These are phyloP conservation scores for Salvelinus namaycush DNA, from an alignment of 2,113 vertebrate genomes.

Conservation along the genomic window DNA sequence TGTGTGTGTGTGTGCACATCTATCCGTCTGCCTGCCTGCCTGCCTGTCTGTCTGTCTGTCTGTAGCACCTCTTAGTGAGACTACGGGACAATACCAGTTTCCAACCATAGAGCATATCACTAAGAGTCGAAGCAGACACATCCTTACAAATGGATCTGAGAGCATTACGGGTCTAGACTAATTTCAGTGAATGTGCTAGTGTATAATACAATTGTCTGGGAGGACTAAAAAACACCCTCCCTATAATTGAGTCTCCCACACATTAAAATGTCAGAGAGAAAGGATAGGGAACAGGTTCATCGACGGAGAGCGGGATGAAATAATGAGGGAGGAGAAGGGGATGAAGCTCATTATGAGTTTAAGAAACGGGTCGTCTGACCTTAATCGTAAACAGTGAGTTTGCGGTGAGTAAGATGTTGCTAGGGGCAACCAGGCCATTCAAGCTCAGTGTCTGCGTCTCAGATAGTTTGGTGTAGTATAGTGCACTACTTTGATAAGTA, in stretches of 20 bases:
- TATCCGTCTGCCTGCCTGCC: too few relatives aligned
- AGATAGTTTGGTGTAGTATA: too few relatives aligned
- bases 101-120: not conserved
- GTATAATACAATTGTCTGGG: not conserved
- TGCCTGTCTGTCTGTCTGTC: too few relatives aligned
- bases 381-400: not conserved
- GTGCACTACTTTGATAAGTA: too few relatives aligned
- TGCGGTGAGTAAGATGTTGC: not conserved
- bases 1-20: not conserved
- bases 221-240: not conserved
- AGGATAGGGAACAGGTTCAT: not conserved
- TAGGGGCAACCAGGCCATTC: not conserved
- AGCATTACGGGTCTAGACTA: not conserved
- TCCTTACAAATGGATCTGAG: not conserved
- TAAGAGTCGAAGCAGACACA: too few relatives aligned
- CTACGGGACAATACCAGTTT: not conserved
- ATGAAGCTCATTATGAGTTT: not conserved
- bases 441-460: not conserved
- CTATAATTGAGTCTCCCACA: not conserved
- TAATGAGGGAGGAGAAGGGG: not conserved
- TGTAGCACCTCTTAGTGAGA: too few relatives aligned
- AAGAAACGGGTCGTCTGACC: not conserved
- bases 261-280: not conserved
- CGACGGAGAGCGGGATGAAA: not conserved
- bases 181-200: not conserved